Evolutionary conservation across 2,113 vertebrate species (phyloP).

Genomic region (Patagioenas fasciata): DNA sequence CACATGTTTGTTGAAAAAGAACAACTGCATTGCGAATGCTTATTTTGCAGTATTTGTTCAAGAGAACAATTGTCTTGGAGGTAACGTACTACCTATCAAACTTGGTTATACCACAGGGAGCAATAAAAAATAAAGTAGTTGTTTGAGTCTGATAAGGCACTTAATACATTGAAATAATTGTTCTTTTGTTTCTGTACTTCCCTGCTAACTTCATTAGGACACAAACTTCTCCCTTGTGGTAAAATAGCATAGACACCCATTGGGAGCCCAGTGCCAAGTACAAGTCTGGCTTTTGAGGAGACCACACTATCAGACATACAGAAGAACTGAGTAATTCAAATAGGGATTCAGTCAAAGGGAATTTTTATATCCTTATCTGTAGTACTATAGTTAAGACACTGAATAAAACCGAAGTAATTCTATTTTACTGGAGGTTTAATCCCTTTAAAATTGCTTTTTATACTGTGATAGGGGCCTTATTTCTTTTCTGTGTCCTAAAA

Average conservation of each 20-base stretch:
- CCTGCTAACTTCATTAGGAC: background rate
- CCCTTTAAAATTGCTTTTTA: background rate
- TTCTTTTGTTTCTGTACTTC: background rate
- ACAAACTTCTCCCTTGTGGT: background rate
- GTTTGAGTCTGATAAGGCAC: background rate
- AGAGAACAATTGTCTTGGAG: background rate
- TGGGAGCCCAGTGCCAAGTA: background rate
- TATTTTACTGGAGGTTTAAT: background rate
- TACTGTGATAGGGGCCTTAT: background rate
- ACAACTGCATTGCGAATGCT: background rate
- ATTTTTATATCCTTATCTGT: background rate
- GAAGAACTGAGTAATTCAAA: background rate
- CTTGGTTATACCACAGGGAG: background rate
- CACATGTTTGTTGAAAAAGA: background rate
- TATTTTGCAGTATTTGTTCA: background rate
- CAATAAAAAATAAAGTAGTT: background rate
- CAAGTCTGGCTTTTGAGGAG: background rate
- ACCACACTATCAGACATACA: rapidly evolving
- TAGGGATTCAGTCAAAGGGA: background rate
- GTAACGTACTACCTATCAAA: background rate
- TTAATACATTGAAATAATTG: background rate
- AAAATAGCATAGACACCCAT: background rate
- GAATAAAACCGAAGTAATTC: background rate
- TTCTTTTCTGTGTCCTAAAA: background rate
- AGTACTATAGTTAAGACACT: background rate